Percentiles rank a stretch among this genome's conserved stretches.
These are phyloP conservation scores for Copidosoma aretas DNA, from an alignment of 2,888 invertebrate genomes.

Conservation along the genomic window DNA sequence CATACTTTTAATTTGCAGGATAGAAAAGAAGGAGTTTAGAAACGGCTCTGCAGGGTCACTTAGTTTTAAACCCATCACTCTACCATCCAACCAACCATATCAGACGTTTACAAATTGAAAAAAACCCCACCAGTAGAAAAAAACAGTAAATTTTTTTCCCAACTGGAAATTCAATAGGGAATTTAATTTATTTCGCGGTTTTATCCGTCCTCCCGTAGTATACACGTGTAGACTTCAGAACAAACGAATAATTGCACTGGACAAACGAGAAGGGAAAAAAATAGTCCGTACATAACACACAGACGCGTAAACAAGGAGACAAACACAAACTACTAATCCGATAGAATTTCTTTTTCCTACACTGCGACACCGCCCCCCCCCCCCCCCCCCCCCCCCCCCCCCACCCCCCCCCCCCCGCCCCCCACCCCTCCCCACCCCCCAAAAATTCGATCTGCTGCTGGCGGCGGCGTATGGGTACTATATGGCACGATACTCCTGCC, in stretches of 20 bases:
- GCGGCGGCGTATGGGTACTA: too few relatives aligned
- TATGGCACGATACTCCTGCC: too few relatives aligned
- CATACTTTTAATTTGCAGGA: too few relatives aligned
- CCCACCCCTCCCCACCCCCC: constrained; percentile 10
- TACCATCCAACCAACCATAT: too few relatives aligned
- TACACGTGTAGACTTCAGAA: neutral
- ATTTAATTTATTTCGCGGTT: constrained; percentile 3
- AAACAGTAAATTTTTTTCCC: too few relatives aligned
- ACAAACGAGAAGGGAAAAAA: neutral
- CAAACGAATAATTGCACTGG: constrained; percentile 13
- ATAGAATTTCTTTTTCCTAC: constrained; percentile 22
- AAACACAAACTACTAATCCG: constrained; percentile 26
- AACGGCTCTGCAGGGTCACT: too few relatives aligned
- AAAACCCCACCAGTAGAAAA: too few relatives aligned
- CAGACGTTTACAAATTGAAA: too few relatives aligned
- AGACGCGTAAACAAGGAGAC: too few relatives aligned
- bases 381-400: neutral
- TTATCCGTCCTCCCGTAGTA: neutral
- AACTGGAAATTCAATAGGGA: neutral
- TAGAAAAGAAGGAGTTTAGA: too few relatives aligned
- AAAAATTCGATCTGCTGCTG: constrained; percentile 30
- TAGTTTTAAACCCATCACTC: too few relatives aligned
- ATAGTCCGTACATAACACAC: constrained; percentile 3
- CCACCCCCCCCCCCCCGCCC: constrained; percentile 5
- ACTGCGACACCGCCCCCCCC: neutral